A percentile compares a stretch with the other conserved stretches of the same genome.
These are phyloP conservation scores for Drosophila siamana DNA, from an alignment of 2,888 invertebrate species.

Conservation along the genomic window DNA sequence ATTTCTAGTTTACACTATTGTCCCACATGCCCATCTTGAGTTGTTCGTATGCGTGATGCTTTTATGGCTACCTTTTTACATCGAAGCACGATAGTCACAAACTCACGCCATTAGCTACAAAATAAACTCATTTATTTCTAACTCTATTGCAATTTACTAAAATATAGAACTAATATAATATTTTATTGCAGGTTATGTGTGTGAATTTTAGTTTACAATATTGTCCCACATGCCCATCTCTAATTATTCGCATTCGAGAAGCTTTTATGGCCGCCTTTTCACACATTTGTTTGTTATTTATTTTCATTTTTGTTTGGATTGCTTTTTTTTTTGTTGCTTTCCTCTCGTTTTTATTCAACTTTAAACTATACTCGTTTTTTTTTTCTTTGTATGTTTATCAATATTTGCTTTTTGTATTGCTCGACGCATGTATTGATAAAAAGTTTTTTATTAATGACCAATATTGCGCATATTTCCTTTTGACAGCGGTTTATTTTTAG, in stretches of 20 bases:
- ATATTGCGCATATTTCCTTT: slow-evolving; percentile 73
- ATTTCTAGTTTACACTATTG: too few relatives aligned
- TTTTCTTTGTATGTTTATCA: slow-evolving; percentile 64
- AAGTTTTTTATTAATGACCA: slow-evolving; percentile 77
- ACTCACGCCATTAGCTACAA: not conserved
- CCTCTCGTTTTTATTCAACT: slow-evolving; percentile 16
- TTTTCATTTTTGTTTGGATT: slow-evolving; percentile 41
- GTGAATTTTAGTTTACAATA: too few relatives aligned
- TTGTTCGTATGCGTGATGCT: too few relatives aligned
- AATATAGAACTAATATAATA: too few relatives aligned
- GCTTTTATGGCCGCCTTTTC: slow-evolving; percentile 67
- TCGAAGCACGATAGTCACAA: not conserved
- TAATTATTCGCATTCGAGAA: slow-evolving; percentile 19
- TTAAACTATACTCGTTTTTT: slow-evolving; percentile 44
- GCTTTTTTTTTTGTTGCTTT: slow-evolving; percentile 26
- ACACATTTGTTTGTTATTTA: slow-evolving; percentile 55
- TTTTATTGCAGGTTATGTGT: too few relatives aligned
- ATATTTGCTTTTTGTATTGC: slow-evolving; percentile 68
- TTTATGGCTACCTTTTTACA: too few relatives aligned
- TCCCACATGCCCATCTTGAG: too few relatives aligned
- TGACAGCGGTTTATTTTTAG: slow-evolving; percentile 64
- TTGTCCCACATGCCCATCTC: slow-evolving; percentile 53
- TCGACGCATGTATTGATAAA: slow-evolving; percentile 38
- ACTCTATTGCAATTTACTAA: too few relatives aligned
- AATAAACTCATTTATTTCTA: not conserved